Base-by-base conservation (phyloP, 1,140 invertebrate species). In the Copidosoma floridanum region DNA sequence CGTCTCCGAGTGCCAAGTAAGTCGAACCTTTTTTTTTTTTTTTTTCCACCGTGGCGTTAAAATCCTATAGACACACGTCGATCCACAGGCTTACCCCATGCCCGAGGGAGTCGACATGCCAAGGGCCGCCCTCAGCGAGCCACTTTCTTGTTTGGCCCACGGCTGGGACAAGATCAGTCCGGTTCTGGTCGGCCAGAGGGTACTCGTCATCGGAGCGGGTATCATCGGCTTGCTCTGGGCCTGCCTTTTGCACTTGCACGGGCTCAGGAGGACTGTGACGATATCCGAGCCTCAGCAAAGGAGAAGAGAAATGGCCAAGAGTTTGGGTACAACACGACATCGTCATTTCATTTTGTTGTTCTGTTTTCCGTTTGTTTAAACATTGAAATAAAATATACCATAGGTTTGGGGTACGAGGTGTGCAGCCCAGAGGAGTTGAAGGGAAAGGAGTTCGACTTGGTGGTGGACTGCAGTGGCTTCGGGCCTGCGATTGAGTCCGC, bases 181-280 rank as follows among this genome's bases (percentile, higher is more conserved):
- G 1, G 75, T 89, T 14, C 64, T 78, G 2, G 77, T 88, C 14
- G 86, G 87, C 4, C 65, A 76, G 2, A 84, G 80, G 46, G 83
- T 89, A n/a, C 76, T 89, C 1, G 74, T 90, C 0, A 81, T 83
- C 2, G 88, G 88, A 2, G 86, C 87, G 26, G 88, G 88, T 6
- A 89, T 89, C 43, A 89, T 90, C 65, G 88, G 88, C 66, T 64
- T 88, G 59, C 71, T 90, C 2, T 90, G 87, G 86, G 68, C 83
- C 0, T 82, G 79, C 11, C 67, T 85, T 0, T 74, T 89, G 2
- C 87, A 90, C 70, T 75, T 85, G 1, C 84, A 85, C 40, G 88
- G 88, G 0, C 85, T 88, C 63, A 80, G 84, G 32, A 85, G 84
- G 57, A 71, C 68, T 2, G 86, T 89, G 0, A 87, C 83, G 0